Evolutionary conservation across 1,140 invertebrate genomes (phyloP).

Genomic region (Monomorium pharaonis): DNA sequence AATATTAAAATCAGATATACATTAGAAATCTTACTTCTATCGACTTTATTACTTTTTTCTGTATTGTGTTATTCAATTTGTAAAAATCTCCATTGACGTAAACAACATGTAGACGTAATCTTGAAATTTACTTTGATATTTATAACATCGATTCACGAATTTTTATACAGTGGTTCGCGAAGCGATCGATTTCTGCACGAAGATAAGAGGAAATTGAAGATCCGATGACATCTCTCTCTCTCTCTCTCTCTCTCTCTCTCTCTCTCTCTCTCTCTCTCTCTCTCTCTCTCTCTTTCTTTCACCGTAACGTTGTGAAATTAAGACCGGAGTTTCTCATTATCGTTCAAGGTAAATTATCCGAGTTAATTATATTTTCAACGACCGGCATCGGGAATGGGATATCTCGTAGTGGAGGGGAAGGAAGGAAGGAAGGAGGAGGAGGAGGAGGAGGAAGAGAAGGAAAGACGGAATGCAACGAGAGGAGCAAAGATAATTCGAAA

Average conservation of each 20-base stretch:
- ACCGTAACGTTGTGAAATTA: not conserved
- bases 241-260: not conserved
- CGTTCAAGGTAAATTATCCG: not conserved
- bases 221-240: not conserved
- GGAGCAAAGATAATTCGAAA: constrained; percentile 23
- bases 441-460: not conserved
- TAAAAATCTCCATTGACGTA: no score
- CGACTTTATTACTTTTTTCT: no score
- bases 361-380: constrained; percentile 11
- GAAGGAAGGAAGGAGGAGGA: not conserved
- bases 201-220: not conserved
- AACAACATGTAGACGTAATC: no score
- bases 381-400: not conserved
- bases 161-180: no score
- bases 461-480: not conserved
- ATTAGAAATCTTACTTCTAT: no score
- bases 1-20: no score
- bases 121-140: no score
- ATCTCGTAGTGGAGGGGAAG: not conserved
- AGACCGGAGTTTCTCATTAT: not conserved
- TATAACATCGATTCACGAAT: no score
- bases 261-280: not conserved
- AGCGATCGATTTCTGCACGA: not conserved
- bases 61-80: no score
- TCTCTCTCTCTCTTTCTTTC: not conserved